A percentile compares a stretch with the other conserved stretches of the same genome.
Conservation (phyloP, 92 coral and sea anemone genomes). For the Bergia puertoricense region DNA sequence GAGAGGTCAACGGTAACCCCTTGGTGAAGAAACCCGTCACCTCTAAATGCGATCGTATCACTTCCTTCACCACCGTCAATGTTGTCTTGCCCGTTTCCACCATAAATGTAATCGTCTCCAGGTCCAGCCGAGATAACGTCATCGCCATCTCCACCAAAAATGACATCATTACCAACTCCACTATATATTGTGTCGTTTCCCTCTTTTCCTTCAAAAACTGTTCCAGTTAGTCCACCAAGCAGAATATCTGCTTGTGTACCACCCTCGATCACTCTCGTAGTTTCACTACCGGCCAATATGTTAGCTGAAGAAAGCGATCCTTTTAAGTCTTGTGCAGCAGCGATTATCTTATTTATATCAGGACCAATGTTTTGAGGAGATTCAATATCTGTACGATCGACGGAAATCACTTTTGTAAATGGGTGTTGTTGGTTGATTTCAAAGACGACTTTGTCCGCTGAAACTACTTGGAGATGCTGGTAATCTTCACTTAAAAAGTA, state of each 20-base stretch:
- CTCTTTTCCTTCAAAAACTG: background rate
- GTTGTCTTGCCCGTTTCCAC: constrained; percentile 49
- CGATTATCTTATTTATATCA: background rate
- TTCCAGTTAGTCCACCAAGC: background rate
- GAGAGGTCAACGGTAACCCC: constrained; percentile 42
- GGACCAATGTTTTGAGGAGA: background rate
- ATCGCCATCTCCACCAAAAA: background rate
- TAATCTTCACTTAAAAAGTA: background rate
- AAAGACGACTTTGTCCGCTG: constrained; percentile 49
- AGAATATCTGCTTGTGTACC: background rate
- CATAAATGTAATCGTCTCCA: background rate
- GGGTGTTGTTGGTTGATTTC: background rate
- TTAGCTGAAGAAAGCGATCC: background rate
- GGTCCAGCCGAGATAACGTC: background rate
- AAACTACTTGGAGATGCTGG: constrained; percentile 53
- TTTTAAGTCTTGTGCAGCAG: background rate
- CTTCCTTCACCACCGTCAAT: constrained; percentile 56
- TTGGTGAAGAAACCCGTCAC: constrained; percentile 39
- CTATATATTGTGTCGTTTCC: background rate
- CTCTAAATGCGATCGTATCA: constrained; percentile 53
- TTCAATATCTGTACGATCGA: background rate
- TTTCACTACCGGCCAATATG: background rate
- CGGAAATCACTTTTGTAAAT: background rate
- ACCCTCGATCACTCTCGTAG: background rate
- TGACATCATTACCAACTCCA: background rate